Conservation (phyloP, 2,113 vertebrate species). For the Pampusana beccarii region DNA sequence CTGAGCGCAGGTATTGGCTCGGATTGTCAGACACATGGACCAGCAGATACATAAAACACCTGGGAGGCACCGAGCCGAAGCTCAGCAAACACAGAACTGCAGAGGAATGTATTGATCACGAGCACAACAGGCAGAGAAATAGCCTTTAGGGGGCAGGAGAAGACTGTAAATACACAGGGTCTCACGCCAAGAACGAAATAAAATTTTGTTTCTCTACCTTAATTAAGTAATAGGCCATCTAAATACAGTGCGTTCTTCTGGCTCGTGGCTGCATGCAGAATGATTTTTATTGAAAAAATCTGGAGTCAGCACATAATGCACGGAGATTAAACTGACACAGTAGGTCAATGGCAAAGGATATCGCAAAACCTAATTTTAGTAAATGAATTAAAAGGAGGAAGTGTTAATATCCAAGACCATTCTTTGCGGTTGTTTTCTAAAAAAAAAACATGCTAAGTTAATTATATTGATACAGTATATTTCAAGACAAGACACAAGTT, state of each 20-base stretch:
- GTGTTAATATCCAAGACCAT: background rate
- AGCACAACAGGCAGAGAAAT: conserved; percentile 69
- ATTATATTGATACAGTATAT: background rate
- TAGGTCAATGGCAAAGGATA: background rate
- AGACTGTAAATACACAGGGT: conserved; percentile 86
- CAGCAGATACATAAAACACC: conserved; percentile 82
- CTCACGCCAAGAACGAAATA: background rate
- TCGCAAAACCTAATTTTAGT: background rate
- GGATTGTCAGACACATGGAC: conserved; percentile 74
- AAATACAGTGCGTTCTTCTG: conserved; percentile 7
- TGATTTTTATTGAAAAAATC: background rate
- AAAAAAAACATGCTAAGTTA: background rate
- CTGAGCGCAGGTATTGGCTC: conserved; percentile 77
- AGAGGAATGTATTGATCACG: conserved; percentile 41
- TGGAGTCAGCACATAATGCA: background rate
- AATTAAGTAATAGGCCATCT: conserved; percentile 25
- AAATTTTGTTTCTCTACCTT: background rate
- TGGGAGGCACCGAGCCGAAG: conserved; percentile 73
- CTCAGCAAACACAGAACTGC: conserved; percentile 75
- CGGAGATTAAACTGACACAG: background rate
- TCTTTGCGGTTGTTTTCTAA: background rate
- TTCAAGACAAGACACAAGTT: background rate
- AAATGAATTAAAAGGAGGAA: background rate
- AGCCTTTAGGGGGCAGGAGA: conserved; percentile 99
- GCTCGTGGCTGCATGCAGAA: background rate